Conservation (phyloP, 2,888 invertebrate genomes). For the Flexamia atlantica region DNA sequence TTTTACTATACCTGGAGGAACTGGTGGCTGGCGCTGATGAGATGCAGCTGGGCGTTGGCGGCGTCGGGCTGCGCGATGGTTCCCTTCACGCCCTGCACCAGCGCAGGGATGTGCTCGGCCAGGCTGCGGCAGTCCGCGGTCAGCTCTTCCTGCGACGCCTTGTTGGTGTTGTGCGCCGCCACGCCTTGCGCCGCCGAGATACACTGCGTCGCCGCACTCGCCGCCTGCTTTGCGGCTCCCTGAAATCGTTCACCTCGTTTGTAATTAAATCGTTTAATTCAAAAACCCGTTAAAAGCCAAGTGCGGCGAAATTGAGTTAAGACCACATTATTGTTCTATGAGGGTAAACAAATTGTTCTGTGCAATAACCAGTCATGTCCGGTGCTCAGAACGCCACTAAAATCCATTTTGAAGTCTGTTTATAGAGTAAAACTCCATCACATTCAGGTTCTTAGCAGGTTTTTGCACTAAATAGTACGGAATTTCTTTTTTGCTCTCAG, state of each 20-base stretch:
- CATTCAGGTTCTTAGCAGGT: too few species aligned
- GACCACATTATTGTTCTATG: too few species aligned
- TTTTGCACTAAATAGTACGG: too few species aligned
- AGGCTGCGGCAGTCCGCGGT: constrained; percentile 85
- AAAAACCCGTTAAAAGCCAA: too few species aligned
- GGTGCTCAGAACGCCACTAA: too few species aligned
- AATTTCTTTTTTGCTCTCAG: too few species aligned
- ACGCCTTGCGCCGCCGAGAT: constrained; percentile 93
- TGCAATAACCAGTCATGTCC: too few species aligned
- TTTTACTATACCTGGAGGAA: constrained; percentile 87
- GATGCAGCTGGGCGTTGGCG: constrained; percentile 86
- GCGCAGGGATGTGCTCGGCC: constrained; percentile 87
- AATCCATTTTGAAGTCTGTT: too few species aligned
- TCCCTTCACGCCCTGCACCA: constrained; percentile 88
- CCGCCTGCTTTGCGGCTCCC: constrained; percentile 90
- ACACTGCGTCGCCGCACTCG: constrained; percentile 93
- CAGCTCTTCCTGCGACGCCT: constrained; percentile 84
- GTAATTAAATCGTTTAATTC: too few species aligned
- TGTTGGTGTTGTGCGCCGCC: constrained; percentile 85
- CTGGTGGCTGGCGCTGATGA: constrained; percentile 90
- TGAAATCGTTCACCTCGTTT: constrained; percentile 73
- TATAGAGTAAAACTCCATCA: too few species aligned
- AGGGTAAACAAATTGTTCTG: too few species aligned
- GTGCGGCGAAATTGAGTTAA: too few species aligned
- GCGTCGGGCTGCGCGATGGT: constrained; percentile 84